phyloP scores from a whole-genome alignment of 2,797 vertebrate species.

The Carapus acus region DNA sequence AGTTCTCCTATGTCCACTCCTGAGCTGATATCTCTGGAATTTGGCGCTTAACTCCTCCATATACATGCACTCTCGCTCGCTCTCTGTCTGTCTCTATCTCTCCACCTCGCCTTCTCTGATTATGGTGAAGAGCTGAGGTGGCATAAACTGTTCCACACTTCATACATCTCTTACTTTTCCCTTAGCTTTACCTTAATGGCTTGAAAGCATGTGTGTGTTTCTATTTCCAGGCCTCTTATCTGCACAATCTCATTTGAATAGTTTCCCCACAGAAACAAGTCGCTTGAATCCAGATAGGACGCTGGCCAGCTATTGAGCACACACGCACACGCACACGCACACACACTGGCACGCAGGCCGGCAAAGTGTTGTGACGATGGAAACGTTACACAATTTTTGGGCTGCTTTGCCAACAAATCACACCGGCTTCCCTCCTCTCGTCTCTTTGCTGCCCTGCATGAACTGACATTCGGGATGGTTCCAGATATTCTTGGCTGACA shows the following conservation, averaged over 20 bases:
- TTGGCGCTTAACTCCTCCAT: constrained; percentile 22
- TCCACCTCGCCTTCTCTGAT: constrained; percentile 26
- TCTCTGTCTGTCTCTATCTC: not conserved
- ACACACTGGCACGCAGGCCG: too few species aligned
- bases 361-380: constrained; percentile 22
- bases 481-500: constrained; percentile 38
- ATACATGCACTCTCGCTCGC: constrained; percentile 4
- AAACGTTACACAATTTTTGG: constrained; percentile 25
- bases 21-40: constrained; percentile 35
- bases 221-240: constrained; percentile 30
- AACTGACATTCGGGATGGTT: constrained; percentile 22
- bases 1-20: constrained; percentile 12
- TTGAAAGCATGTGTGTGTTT: constrained; percentile 27
- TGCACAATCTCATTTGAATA: constrained; percentile 14
- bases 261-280: constrained; percentile 37
- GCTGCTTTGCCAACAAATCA: constrained; percentile 32
- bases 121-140: constrained; percentile 33
- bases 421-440: constrained; percentile 10
- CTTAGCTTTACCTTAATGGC: constrained; percentile 20
- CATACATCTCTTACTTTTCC: constrained; percentile 29
- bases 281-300: constrained; percentile 29
- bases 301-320: constrained; percentile 8
- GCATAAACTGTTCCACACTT: constrained; percentile 27
- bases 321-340: not conserved
- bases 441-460: constrained; percentile 16